Conservation (phyloP, 2,113 vertebrate genomes). For the Rana temporaria region DNA sequence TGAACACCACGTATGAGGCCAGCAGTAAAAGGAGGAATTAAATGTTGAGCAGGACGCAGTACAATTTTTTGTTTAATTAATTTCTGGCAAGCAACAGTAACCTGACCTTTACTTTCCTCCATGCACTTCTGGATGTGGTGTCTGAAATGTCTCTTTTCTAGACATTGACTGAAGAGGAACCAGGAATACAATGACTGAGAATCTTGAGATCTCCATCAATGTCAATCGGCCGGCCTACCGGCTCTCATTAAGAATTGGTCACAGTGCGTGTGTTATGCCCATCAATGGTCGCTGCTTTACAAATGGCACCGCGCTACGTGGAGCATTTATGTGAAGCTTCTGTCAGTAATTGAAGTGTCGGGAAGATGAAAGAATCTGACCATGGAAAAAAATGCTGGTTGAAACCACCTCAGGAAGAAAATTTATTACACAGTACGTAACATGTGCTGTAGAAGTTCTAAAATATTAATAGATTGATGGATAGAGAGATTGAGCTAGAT, state of each 20-base stretch:
- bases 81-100: constrained; percentile 55
- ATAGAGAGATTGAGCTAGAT: constrained; percentile 23
- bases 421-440: no score
- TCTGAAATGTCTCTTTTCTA: constrained; percentile 59
- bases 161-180: constrained; percentile 52
- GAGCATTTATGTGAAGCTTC: constrained; percentile 61
- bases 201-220: constrained; percentile 58
- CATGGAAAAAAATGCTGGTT: constrained; percentile 65
- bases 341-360: constrained; percentile 68
- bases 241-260: constrained; percentile 64
- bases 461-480: constrained; percentile 5
- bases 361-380: constrained; percentile 70
- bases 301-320: constrained; percentile 59
- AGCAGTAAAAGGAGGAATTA: neutral
- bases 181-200: constrained; percentile 57
- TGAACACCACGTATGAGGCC: constrained; percentile 20
- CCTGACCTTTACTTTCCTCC: constrained; percentile 60
- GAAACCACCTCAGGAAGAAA: neutral
- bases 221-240: constrained; percentile 60
- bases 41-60: constrained; percentile 21
- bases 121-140: constrained; percentile 42
- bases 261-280: constrained; percentile 40
- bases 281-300: constrained; percentile 59
- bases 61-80: constrained; percentile 48
- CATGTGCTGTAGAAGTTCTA: no score